Evolutionary conservation across 2,113 vertebrate species (phyloP), one percentile per base, ranked within the genome.

Genomic region (Erythrocercus mccallii): DNA sequence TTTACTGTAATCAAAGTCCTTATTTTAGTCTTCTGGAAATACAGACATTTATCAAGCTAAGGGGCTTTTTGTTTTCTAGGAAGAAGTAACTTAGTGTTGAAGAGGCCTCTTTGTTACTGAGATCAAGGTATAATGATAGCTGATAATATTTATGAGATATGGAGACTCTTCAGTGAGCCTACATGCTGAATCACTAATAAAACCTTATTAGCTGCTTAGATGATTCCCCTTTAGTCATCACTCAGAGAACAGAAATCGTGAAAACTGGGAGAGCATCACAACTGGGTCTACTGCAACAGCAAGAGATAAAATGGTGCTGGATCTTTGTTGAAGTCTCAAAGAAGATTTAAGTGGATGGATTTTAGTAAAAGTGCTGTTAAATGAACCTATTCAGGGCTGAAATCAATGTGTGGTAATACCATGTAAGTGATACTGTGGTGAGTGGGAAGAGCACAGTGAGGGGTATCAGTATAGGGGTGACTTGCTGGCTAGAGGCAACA

Each of bases 141-240:
- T 94, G 68, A 45, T 82, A 88, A 57, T 73, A 66, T 86, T 92
- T 83, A 30, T 73, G 82, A 82, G 62, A 88, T 42, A 60, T 86
- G 38, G 58, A 92, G 51, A 30, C 54, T 88, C 37, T 82, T 91
- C 50, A 77, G 45, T 69, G 68, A 77, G 92, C 48, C 66, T 90
- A 62, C 66, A 58, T 85, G 88, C 87, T 90, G 88, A 94, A 95
- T 93, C 92, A 92, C 50, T 92, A 81, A 94, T 83, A 88, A 86
- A 97, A 86, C 28, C 42, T 47, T 92, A 81, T 88, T 96, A 93
- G 38, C 24, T 92, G 18, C 79, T 92, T 77, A 88, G 68, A 88
- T 73, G 50, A 81, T 77, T 93, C 73, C 30, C 15, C 22, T 94
- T 83, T 78, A 90, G 71, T 86, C 91, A 93, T 92, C 50, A 44